These are phyloP conservation scores for Drosophila kohkoa DNA, from an alignment of 1,140 invertebrate species.

Conservation along the genomic window DNA sequence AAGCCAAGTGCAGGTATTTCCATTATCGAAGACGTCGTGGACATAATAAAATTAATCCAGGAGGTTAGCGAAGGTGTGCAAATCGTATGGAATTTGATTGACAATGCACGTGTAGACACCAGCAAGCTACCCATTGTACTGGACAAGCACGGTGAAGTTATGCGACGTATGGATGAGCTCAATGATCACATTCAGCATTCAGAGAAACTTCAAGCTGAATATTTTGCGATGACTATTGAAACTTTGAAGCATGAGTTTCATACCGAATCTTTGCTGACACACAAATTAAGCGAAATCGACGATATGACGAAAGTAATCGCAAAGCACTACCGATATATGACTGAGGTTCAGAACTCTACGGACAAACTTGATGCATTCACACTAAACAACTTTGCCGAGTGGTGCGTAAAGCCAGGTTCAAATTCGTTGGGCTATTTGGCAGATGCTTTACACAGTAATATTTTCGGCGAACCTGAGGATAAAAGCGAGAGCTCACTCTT, in stretches of 20 bases:
- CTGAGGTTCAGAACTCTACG: conserved; percentile 23
- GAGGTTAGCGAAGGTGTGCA: conserved; percentile 29
- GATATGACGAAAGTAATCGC: conserved; percentile 15
- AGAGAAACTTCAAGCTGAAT: conserved; percentile 33
- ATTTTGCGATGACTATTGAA: conserved; percentile 38
- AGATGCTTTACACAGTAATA: conserved; percentile 3
- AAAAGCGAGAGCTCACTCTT: conserved; percentile 12
- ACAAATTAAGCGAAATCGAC: conserved; percentile 13
- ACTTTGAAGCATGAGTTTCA: conserved; percentile 17
- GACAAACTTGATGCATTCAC: conserved; percentile 30
- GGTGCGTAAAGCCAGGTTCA: conserved; percentile 39
- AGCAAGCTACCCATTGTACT: conserved; percentile 22
- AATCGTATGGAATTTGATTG: conserved; percentile 24
- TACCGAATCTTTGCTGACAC: not conserved
- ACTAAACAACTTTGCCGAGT: conserved; percentile 41
- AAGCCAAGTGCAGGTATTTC: not conserved
- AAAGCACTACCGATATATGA: conserved; percentile 20
- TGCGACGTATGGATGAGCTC: conserved; percentile 18
- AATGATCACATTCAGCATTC: conserved; percentile 26
- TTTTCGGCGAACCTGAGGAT: conserved; percentile 18
- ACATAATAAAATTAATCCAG: conserved; percentile 41
- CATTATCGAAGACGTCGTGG: conserved; percentile 7
- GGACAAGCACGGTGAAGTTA: conserved; percentile 22
- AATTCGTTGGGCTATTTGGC: conserved; percentile 26
- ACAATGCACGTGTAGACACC: not conserved